Conservation (phyloP, 2,797 vertebrate species). For the Enteromius thamalakanensis region DNA sequence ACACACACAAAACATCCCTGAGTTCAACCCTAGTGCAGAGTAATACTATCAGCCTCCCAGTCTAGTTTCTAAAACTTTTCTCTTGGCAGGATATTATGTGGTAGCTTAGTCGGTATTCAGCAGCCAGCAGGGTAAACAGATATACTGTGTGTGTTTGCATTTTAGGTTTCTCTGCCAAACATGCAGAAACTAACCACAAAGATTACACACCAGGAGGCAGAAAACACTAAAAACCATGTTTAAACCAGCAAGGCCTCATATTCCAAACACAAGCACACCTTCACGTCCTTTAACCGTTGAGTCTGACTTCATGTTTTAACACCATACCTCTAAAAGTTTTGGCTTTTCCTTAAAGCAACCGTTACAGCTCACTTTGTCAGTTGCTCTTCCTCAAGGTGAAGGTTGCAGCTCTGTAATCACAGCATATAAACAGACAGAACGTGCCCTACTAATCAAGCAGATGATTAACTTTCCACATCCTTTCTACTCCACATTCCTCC, state of each 20-base stretch:
- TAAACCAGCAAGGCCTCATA: background rate
- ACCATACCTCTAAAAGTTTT: background rate
- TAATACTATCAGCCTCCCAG: background rate
- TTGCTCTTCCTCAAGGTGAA: conserved; percentile 26
- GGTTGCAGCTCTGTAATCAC: conserved; percentile 19
- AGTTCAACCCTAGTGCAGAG: conserved; percentile 2
- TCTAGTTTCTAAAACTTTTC: conserved; percentile 1
- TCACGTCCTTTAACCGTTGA: background rate
- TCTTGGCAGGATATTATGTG: conserved; percentile 16
- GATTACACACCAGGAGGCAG: conserved; percentile 24
- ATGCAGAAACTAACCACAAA: conserved; percentile 32
- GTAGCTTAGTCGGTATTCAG: background rate
- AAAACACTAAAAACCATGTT: conserved; percentile 17
- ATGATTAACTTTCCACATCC: conserved; percentile 45
- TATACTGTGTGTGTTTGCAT: background rate
- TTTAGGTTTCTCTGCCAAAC: conserved; percentile 28
- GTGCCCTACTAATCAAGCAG: conserved; percentile 29
- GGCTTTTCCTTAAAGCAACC: conserved; percentile 9
- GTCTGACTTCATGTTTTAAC: background rate
- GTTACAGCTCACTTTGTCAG: background rate
- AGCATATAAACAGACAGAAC: conserved; percentile 14
- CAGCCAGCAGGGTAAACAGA: conserved; percentile 33
- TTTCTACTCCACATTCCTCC: conserved; percentile 60
- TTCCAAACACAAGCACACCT: conserved; percentile 17
- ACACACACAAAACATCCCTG: background rate